phyloP scores from a whole-genome alignment of 35 echinoderm and acorn worm genomes.

The Apostichopus japonicus region DNA sequence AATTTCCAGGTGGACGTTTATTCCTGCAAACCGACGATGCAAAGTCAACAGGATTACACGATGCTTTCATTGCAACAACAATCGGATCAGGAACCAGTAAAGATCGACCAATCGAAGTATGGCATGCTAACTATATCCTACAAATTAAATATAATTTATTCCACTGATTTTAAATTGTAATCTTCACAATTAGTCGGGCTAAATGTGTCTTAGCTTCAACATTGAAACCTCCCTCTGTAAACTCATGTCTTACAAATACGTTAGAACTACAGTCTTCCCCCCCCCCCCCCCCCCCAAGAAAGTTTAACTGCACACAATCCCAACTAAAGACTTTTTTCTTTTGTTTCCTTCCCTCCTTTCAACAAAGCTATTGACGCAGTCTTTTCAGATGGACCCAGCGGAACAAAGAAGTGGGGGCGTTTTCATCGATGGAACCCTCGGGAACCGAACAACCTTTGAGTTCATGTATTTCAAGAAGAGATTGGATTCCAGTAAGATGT shows the following conservation, averaged over 20 bases:
- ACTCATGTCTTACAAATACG: no score
- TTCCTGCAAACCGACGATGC: slow-evolving; percentile 13
- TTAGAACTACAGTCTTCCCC: no score
- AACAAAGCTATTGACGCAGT: neutral
- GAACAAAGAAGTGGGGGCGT: neutral
- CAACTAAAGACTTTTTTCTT: no score
- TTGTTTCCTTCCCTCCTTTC: no score
- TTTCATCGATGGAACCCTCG: neutral
- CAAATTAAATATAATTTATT: no score
- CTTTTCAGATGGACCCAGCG: neutral
- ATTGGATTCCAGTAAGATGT: neutral
- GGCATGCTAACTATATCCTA: no score
- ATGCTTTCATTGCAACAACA: neutral
- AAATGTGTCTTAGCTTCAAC: no score
- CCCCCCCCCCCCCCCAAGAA: no score
- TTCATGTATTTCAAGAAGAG: neutral
- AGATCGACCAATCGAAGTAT: neutral
- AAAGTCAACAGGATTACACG: neutral
- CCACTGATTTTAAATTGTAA: no score
- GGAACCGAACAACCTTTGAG: slow-evolving; percentile 1
- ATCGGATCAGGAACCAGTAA: neutral
- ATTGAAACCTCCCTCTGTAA: no score
- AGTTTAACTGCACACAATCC: no score
- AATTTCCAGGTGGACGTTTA: slow-evolving; percentile 12
- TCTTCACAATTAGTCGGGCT: no score